phyloP scores from a whole-genome alignment of 1,140 invertebrate genomes.

The Nixonia krombeini region DNA sequence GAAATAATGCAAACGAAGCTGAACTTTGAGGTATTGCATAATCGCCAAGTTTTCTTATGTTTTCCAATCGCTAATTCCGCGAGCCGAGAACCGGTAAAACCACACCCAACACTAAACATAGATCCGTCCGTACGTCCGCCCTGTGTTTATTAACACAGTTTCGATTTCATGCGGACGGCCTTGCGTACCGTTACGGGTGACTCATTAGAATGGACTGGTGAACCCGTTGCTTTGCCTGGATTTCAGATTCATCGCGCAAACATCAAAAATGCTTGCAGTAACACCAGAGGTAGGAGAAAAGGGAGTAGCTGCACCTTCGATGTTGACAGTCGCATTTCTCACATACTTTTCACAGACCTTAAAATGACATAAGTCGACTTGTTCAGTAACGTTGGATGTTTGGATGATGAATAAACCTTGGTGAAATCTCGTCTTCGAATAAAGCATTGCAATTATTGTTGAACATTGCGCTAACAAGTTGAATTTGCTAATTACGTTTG shows the following conservation, averaged over 20 bases:
- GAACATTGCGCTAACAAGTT: neutral
- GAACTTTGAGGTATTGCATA: slow-evolving; percentile 40
- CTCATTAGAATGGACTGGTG: slow-evolving; percentile 56
- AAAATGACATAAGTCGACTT: too few species aligned
- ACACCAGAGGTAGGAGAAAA: too few species aligned
- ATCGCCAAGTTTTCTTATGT: slow-evolving; percentile 47
- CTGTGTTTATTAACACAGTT: slow-evolving; percentile 51
- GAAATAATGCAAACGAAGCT: slow-evolving; percentile 17
- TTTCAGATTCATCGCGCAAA: slow-evolving; percentile 28
- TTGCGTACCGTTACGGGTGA: slow-evolving; percentile 53
- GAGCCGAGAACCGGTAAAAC: slow-evolving; percentile 56
- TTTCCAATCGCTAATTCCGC: slow-evolving; percentile 44
- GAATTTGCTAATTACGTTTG: neutral
- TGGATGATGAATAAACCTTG: too few species aligned
- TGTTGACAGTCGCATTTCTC: too few species aligned
- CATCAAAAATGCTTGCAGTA: too few species aligned
- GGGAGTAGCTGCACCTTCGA: too few species aligned
- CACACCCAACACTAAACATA: slow-evolving; percentile 59
- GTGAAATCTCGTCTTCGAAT: too few species aligned
- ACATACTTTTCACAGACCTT: too few species aligned
- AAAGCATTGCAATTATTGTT: too few species aligned
- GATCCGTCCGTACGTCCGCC: slow-evolving; percentile 49
- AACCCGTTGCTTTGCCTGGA: slow-evolving; percentile 30
- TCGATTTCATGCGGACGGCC: slow-evolving; percentile 51
- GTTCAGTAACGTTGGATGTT: too few species aligned